phyloP scores from a whole-genome alignment of 1,140 invertebrate species.

The Philopotamus ludificatus region DNA sequence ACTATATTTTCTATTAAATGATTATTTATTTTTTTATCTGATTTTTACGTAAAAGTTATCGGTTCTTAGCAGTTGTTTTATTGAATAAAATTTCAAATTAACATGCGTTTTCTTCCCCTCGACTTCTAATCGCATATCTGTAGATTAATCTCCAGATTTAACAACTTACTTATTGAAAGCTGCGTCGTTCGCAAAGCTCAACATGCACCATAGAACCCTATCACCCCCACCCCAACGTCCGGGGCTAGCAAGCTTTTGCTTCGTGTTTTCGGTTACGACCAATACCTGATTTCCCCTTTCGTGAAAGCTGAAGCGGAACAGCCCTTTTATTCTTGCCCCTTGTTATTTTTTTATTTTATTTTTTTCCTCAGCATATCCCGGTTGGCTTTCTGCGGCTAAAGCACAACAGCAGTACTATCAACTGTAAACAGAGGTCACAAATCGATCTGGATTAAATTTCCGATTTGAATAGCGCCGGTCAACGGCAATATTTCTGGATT shows the following conservation, averaged over 20 bases:
- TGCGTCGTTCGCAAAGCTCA: neutral
- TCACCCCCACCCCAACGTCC: neutral
- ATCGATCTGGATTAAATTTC: constrained; percentile 18
- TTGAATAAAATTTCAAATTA: too few species aligned
- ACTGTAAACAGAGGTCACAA: neutral
- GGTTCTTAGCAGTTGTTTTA: too few species aligned
- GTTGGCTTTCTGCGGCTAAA: neutral
- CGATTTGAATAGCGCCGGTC: constrained; percentile 14
- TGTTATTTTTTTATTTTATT: neutral
- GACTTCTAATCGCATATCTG: too few species aligned
- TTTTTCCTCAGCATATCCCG: neutral
- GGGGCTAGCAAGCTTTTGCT: neutral
- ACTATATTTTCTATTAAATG: too few species aligned
- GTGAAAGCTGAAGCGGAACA: constrained; percentile 7
- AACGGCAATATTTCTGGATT: too few species aligned
- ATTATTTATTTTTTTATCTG: too few species aligned
- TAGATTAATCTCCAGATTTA: too few species aligned
- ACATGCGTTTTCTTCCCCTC: too few species aligned
- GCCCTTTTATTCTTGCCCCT: constrained; percentile 14
- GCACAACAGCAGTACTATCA: constrained; percentile 10
- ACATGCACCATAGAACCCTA: neutral
- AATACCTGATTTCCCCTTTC: constrained; percentile 10
- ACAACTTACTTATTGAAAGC: constrained; percentile 8
- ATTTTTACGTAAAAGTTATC: too few species aligned
- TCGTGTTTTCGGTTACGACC: constrained; percentile 3